These are phyloP conservation scores for Amiota minor DNA, from an alignment of 2,888 invertebrate species.

Conservation along the genomic window DNA sequence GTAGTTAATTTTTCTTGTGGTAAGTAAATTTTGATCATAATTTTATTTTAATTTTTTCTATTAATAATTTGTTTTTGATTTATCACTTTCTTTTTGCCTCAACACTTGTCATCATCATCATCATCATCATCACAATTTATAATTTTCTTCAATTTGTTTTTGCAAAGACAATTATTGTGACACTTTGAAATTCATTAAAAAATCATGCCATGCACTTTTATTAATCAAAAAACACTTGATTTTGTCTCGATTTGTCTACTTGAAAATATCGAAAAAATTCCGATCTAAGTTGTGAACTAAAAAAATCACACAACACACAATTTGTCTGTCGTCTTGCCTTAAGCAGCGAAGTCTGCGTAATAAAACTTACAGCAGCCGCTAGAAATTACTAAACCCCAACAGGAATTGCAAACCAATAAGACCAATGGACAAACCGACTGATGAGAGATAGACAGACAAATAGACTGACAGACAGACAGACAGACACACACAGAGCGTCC, in stretches of 20 bases:
- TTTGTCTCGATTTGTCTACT: neutral
- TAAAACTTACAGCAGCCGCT: conserved; percentile 56
- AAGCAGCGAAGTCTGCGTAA: conserved; percentile 48
- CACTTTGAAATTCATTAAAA: neutral
- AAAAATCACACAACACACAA: neutral
- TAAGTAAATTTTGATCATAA: too few relatives aligned
- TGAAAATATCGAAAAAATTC: neutral
- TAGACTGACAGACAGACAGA: neutral
- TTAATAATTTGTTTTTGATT: too few relatives aligned
- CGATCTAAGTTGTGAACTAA: neutral
- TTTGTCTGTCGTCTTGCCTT: conserved; percentile 24
- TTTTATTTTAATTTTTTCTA: too few relatives aligned
- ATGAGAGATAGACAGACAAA: neutral
- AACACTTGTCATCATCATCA: neutral
- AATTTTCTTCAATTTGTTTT: neutral
- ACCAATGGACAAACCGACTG: neutral
- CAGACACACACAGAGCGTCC: neutral
- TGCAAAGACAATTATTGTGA: neutral
- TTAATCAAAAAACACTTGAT: neutral
- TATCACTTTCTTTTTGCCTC: neutral
- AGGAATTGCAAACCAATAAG: conserved; percentile 36
- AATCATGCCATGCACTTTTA: conserved; percentile 7
- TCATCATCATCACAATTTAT: neutral
- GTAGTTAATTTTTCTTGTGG: too few relatives aligned
- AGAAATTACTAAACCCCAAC: conserved; percentile 41